Conservation (phyloP, 2,113 vertebrate species). For the Cephalophus harveyi region DNA sequence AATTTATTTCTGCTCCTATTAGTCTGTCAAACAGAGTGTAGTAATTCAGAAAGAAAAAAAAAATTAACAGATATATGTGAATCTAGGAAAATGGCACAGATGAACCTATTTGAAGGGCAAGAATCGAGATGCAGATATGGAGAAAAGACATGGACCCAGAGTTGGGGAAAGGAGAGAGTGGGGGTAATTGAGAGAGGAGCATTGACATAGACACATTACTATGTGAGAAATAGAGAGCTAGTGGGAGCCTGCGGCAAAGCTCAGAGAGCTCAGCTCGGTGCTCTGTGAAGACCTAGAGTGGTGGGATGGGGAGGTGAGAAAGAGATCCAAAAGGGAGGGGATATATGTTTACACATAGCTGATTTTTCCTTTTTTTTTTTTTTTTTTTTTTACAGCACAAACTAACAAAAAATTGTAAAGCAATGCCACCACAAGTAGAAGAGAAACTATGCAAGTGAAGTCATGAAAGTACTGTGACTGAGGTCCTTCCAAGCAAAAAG, state of each 20-base stretch:
- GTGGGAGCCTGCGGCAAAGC: neutral
- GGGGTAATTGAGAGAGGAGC: neutral
- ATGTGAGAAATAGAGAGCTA: neutral
- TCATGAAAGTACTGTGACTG: neutral
- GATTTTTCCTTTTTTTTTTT: too few relatives aligned
- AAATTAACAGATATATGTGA: neutral
- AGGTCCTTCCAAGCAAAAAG: neutral
- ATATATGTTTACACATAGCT: neutral
- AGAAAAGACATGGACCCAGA: neutral
- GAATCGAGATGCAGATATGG: neutral
- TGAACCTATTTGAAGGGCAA: neutral
- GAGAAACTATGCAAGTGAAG: neutral
- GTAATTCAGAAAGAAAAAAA: neutral
- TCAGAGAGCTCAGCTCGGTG: neutral
- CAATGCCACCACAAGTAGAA: neutral
- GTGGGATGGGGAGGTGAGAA: neutral
- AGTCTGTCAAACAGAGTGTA: neutral
- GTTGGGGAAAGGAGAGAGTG: neutral
- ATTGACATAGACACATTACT: neutral
- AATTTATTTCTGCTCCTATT: neutral
- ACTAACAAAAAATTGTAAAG: neutral
- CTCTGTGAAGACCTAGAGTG: neutral
- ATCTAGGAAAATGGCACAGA: neutral
- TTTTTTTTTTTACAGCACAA: neutral
- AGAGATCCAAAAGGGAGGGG: neutral